Evolutionary conservation across 2,888 invertebrate genomes (phyloP), one percentile per base, ranked within the genome.

Genomic region (Mesorhabditis sp.): DNA sequence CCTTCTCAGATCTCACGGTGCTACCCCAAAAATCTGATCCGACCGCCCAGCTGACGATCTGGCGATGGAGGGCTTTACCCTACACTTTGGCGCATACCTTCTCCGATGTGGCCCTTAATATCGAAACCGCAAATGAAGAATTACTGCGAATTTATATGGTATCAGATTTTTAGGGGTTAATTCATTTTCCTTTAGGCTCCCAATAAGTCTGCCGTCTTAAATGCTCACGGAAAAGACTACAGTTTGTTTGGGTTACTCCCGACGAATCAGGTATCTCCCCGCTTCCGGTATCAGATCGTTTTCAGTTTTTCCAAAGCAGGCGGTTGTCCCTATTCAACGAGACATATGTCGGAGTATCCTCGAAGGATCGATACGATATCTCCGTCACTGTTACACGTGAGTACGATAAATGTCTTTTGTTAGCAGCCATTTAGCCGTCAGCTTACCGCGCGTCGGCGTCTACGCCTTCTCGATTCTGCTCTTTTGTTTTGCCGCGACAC

Each of bases 401-500:
- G 58, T 50, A 50, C 7, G 10, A n/a, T 50, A 50, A 50, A 13
- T 13, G 58, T n/a, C 1, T 50, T 10, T 50, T 50, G n/a, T 50
- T 50, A 50, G n/a, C 10, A 50, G 58, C 58, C n/a, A 13, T 50
- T 50, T 50, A 50, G 58, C n/a, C n/a, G 7, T 50, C 58, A 50
- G n/a, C n/a, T 50, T n/a, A 13, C n/a, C 7, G 7, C 58, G 58
- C 7, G 7, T 10, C 10, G n/a, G 7, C n/a, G 10, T n/a, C 58
- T 50, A 13, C n/a, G 2, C n/a, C 10, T 10, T 50, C 10, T 10
- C 58, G 58, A 10, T 50, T 50, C n/a, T 50, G 10, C n/a, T 50
- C 58, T 50, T 50, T n/a, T 50, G n/a, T n/a, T 50, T 50, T 50
- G 58, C 58, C 58, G 10, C 58, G n/a, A 50, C 58, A 13, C 58